Evolutionary conservation across 2,888 invertebrate genomes (phyloP).

Genomic region (Globia sparganii): DNA sequence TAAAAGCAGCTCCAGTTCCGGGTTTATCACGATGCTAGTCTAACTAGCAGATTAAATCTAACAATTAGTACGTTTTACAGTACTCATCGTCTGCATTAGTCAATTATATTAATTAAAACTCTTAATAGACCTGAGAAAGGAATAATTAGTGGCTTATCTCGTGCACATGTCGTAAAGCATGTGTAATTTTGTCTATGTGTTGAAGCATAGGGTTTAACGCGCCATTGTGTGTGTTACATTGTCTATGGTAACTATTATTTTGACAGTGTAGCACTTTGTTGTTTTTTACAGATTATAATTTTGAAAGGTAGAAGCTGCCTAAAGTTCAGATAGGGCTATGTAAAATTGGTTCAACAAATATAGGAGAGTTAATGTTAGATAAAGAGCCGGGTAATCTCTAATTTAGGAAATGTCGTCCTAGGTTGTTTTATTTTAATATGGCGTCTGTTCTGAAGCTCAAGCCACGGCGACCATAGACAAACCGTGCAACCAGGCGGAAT

Average conservation of each 20-base stretch:
- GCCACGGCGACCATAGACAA: background rate
- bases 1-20: constrained; percentile 23
- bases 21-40: constrained; percentile 25
- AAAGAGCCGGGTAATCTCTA: background rate
- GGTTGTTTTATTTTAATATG: background rate
- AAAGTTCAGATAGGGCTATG: background rate
- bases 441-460: background rate
- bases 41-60: constrained; percentile 52
- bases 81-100: constrained; percentile 59
- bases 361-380: background rate
- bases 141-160: constrained; percentile 55
- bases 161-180: constrained; percentile 58
- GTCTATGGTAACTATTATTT: constrained; percentile 24
- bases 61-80: constrained; percentile 58
- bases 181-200: constrained; percentile 36
- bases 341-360: background rate
- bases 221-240: constrained; percentile 21
- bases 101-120: constrained; percentile 67
- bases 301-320: background rate
- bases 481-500: background rate
- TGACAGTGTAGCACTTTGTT: constrained; percentile 3
- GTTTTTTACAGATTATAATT: background rate
- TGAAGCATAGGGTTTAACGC: background rate
- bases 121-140: constrained; percentile 66
- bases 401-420: background rate